Evolutionary conservation across 2,888 invertebrate genomes (phyloP).

Genomic region (Nemapogon koenigi): DNA sequence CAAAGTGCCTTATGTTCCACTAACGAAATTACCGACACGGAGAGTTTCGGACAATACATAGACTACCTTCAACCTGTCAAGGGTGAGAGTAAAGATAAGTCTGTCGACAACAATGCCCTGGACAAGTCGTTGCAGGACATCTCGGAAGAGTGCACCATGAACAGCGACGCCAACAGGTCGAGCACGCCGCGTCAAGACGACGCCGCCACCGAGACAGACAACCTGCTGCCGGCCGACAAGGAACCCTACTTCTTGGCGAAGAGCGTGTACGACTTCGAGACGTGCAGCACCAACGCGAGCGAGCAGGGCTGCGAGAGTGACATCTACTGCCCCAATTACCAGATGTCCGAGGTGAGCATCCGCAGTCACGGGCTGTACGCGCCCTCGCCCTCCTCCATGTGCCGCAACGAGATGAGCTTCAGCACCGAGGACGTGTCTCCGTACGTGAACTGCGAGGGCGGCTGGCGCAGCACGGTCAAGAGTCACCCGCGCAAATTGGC

Average conservation of each 20-base stretch:
- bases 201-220: constrained; percentile 34
- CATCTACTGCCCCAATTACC: constrained; percentile 66
- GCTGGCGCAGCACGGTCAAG: constrained; percentile 53
- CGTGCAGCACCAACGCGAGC: constrained; percentile 51
- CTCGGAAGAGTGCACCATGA: constrained; percentile 54
- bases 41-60: constrained; percentile 57
- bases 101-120: constrained; percentile 17
- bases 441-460: constrained; percentile 65
- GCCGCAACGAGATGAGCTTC: constrained; percentile 56
- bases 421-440: constrained; percentile 53
- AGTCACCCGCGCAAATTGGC: constrained; percentile 49
- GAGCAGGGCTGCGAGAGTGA: constrained; percentile 67
- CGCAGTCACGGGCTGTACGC: constrained; percentile 69
- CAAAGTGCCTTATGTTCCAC: constrained; percentile 56
- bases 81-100: constrained; percentile 32
- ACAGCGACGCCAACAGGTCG: constrained; percentile 44
- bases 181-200: constrained; percentile 35
- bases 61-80: constrained; percentile 48
- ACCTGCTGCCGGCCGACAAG: constrained; percentile 36
- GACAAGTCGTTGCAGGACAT: constrained; percentile 54
- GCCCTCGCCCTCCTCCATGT: constrained; percentile 63
- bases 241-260: constrained; percentile 49
- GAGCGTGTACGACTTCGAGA: constrained; percentile 50
- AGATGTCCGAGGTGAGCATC: constrained; percentile 70
- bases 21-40: constrained; percentile 57